Base-by-base conservation (phyloP, 2,113 vertebrate genomes). In the Ailurus styani region DNA sequence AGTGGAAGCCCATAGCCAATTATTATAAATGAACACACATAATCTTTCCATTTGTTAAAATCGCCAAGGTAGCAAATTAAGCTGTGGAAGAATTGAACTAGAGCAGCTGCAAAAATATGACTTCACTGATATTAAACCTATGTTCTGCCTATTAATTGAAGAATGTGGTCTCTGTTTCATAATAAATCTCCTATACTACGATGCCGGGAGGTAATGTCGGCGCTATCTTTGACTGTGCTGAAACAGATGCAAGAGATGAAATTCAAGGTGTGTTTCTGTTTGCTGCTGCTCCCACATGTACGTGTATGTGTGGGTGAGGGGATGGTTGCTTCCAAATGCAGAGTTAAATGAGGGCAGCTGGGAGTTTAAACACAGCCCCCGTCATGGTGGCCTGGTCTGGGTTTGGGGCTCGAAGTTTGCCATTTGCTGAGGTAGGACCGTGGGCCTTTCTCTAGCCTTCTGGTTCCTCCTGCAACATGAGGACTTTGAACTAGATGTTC, bases 31-130 rank as follows among this genome's bases (percentile, higher is more conserved):
- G 97, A 94, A 96, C 93, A 97, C 50, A 87, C 2, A 29, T 88
- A 91, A 91, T 77, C 96, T 98, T 87, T 90, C 57, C 93, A 94
- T 97, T 96, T 97, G 91, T 96, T 97, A 98, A 93, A 96, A 89
- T 91, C 86, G 66, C 90, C 95, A 90, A 97, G 82, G 93, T 94
- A 75, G 62, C 42, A 88, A 77, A 91, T 97, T 95, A 94, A 96
- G 42, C 62, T 94, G 54, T 81, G 0, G 77, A 86, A 85, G 93
- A 96, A 90, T 2, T 86, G 91, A 94, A 83, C 60, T 25, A 40
- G 15, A 88, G 60, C 84, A 95, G 93, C 93, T 94, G 95, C 81
- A 96, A 91, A 97, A 97, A 90, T 79, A 93, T 85, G 87, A 98
- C 92, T 87, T 96, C 90, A 96, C 50, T 88, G 17, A 87, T 75